phyloP scores from a whole-genome alignment of 2,113 vertebrate genomes.

The Stomatorhinus ivindoensis region DNA sequence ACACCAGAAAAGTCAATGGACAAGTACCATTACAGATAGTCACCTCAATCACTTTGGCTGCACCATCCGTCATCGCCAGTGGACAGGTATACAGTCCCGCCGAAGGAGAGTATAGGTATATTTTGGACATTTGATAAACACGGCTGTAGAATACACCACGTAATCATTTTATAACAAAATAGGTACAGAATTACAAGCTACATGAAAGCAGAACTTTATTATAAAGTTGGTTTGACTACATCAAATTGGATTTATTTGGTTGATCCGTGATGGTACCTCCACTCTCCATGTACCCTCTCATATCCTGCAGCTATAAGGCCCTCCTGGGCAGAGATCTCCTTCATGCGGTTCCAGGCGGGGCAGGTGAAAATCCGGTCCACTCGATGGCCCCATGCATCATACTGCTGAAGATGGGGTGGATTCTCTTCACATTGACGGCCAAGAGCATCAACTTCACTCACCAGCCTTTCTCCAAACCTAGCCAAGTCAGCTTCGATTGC shows the following conservation, averaged over 20 bases:
- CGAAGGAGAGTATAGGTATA: slow-evolving; percentile 66
- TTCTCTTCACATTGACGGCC: slow-evolving; percentile 65
- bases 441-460: slow-evolving; percentile 49
- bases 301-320: slow-evolving; percentile 66
- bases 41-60: slow-evolving; percentile 80
- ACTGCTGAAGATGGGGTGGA: slow-evolving; percentile 59
- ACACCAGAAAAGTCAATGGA: not conserved
- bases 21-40: not conserved
- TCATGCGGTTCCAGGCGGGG: slow-evolving; percentile 64
- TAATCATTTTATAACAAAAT: not conserved
- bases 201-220: not conserved
- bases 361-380: slow-evolving; percentile 66
- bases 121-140: slow-evolving; percentile 73
- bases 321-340: slow-evolving; percentile 63
- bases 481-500: slow-evolving; percentile 49
- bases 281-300: slow-evolving; percentile 59
- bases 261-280: slow-evolving; percentile 52
- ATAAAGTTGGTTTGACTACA: not conserved
- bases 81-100: slow-evolving; percentile 69
- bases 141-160: slow-evolving; percentile 52
- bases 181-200: not conserved
- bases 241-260: not conserved
- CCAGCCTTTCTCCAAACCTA: slow-evolving; percentile 62
- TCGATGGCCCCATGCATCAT: slow-evolving; percentile 59
- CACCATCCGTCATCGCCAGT: slow-evolving; percentile 81